Evolutionary conservation across 2,113 vertebrate genomes (phyloP).

Genomic region (Stictonetta naevosa): DNA sequence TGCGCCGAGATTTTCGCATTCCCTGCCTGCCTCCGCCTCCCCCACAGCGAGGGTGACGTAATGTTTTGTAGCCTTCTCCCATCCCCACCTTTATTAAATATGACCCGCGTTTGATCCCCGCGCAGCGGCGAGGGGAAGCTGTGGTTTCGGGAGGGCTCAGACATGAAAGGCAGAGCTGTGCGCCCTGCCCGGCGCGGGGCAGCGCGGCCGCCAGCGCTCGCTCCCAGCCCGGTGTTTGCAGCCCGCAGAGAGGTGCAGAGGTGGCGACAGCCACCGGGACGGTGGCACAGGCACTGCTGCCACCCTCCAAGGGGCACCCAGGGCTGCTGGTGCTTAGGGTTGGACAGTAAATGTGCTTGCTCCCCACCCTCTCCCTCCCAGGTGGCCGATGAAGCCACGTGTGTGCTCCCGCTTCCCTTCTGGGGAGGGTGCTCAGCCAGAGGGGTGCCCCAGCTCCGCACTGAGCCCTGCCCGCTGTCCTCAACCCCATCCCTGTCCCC

Average conservation of each 20-base stretch:
- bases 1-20: background rate
- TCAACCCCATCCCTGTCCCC: background rate
- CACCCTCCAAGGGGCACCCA: fast-evolving
- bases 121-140: slow-evolving; percentile 56
- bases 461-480: background rate
- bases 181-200: slow-evolving; percentile 38
- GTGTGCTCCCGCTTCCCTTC: no score
- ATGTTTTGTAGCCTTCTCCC: slow-evolving; percentile 57
- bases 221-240: background rate
- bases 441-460: background rate
- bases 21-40: slow-evolving; percentile 19
- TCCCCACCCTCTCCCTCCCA: background rate
- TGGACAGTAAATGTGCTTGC: background rate
- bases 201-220: background rate
- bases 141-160: slow-evolving; percentile 69
- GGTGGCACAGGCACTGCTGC: fast-evolving
- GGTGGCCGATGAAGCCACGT: fast-evolving
- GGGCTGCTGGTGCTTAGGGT: background rate
- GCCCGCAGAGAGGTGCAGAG: background rate
- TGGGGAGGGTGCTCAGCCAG: fast-evolving
- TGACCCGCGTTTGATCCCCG: slow-evolving; percentile 80
- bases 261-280: background rate
- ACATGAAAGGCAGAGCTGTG: slow-evolving; percentile 67
- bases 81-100: slow-evolving; percentile 87
- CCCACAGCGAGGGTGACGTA: slow-evolving; percentile 62